Base-by-base conservation (phyloP, 2,888 invertebrate species). In the Artemia sp. region DNA sequence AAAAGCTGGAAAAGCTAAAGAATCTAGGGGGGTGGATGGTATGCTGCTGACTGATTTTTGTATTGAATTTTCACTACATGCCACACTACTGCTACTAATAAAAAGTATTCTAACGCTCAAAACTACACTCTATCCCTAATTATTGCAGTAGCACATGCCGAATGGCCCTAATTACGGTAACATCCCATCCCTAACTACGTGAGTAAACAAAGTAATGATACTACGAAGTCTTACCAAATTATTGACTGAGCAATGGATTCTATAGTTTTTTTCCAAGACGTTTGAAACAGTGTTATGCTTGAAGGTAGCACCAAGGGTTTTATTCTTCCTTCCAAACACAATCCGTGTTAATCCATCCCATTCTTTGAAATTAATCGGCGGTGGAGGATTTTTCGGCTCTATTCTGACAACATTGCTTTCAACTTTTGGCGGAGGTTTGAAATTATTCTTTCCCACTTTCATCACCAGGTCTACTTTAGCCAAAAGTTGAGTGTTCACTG, bases 381-480 rank as follows among this genome's bases (percentile, higher is more conserved):
- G 97, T 52, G 96, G 93, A 38, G 98, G 98, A 81, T 95, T 95
- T 76, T 89, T 85, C 0, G 98, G 98, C 77, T 98, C 97, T 77
- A 99, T 88, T 76, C 98, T 83, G 0, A 99, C 95, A 3, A 99
- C 97, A 79, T 90, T 91, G 0, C 97, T 97, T 78, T 99, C 98
- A 1, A 99, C 97, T 83, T 97, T 97, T 8, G 98, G 98, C 66
- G 98, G 97, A 19, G 98, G 98, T 73, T 89, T 85, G 77, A 99
- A 98, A 80, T 98, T 98, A 78, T 97, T 97, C 81, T 91, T 93
- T 2, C 96, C 96, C 75, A 97, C 92, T 84, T 96, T 96, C 90
- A 97, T 94, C 51, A 97, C 79, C 83, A 93, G 86, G 78, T 96
- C 94, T 11, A 98, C 95, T 76, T 92, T 83, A 2, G 98, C 92